Evolutionary conservation across 1,140 invertebrate genomes (phyloP).

Genomic region (Drosophila baimaii): DNA sequence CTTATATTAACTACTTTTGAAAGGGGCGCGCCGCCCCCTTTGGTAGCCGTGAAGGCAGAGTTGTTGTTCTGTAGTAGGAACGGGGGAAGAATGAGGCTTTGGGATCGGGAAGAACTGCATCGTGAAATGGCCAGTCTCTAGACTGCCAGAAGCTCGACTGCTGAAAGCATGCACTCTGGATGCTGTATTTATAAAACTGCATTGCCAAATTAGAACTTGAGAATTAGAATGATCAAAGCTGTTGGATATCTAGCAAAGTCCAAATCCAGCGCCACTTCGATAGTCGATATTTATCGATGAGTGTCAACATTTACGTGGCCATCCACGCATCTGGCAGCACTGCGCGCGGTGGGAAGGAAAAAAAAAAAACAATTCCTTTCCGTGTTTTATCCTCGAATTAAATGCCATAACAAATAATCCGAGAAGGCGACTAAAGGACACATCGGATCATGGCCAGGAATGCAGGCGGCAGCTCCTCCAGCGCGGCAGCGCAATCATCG

Average conservation of each 20-base stretch:
- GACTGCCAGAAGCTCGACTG: too few species aligned
- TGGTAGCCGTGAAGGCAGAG: too few species aligned
- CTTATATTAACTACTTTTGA: too few species aligned
- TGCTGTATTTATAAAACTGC: too few species aligned
- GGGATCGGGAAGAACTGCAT: too few species aligned
- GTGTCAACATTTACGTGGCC: constrained; percentile 13
- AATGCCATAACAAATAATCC: constrained; percentile 1
- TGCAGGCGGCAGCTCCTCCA: constrained; percentile 29
- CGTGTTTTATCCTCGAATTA: background rate
- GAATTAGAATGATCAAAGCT: background rate
- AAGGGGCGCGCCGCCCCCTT: too few species aligned
- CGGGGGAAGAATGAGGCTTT: too few species aligned
- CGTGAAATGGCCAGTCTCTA: too few species aligned
- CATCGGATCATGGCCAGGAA: constrained; percentile 42
- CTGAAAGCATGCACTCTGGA: too few species aligned
- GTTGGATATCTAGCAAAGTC: too few species aligned
- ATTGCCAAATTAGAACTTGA: background rate
- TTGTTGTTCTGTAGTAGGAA: too few species aligned
- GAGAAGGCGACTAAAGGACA: background rate
- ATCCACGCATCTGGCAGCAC: constrained; percentile 3
- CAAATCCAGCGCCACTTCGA: background rate
- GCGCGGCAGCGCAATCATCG: constrained; percentile 8
- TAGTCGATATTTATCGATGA: background rate
- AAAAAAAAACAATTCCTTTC: constrained; percentile 6
- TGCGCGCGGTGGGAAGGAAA: background rate